These are phyloP conservation scores for Hydropsyche tenuis DNA, from an alignment of 1,140 invertebrate genomes.

Conservation along the genomic window DNA sequence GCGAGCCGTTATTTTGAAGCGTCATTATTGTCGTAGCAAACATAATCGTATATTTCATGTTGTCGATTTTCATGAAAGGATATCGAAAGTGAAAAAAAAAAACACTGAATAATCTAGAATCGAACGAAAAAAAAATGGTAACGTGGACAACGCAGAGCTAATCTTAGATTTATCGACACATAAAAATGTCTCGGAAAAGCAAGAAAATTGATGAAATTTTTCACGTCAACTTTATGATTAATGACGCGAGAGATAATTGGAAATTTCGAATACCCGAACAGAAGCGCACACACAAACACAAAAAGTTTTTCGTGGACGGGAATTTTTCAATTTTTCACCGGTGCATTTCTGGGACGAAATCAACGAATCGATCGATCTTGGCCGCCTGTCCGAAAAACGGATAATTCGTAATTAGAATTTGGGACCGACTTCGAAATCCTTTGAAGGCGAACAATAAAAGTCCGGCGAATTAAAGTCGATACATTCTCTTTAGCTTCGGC, in stretches of 20 bases:
- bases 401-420: no score
- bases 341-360: background rate
- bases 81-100: no score
- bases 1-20: background rate
- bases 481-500: no score
- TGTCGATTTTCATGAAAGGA: no score
- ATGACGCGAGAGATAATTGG: conserved; percentile 19
- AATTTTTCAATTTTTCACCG: conserved; percentile 1
- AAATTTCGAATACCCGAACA: conserved; percentile 4
- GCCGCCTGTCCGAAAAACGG: no score
- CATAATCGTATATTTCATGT: background rate
- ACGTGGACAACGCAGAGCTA: background rate
- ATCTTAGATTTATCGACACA: conserved; percentile 24
- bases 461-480: no score
- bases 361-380: no score
- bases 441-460: no score
- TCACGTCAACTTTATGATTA: conserved; percentile 22
- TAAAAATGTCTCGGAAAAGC: conserved; percentile 24
- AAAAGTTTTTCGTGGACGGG: background rate
- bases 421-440: no score
- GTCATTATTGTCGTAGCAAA: background rate
- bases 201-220: conserved; percentile 26
- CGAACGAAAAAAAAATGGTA: no score
- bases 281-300: background rate
- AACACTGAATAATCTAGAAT: no score